Base-by-base conservation (phyloP, 30 jellyfish, hydroid and myxozoan genomes). In the Chrysaora quinquecirrha region DNA sequence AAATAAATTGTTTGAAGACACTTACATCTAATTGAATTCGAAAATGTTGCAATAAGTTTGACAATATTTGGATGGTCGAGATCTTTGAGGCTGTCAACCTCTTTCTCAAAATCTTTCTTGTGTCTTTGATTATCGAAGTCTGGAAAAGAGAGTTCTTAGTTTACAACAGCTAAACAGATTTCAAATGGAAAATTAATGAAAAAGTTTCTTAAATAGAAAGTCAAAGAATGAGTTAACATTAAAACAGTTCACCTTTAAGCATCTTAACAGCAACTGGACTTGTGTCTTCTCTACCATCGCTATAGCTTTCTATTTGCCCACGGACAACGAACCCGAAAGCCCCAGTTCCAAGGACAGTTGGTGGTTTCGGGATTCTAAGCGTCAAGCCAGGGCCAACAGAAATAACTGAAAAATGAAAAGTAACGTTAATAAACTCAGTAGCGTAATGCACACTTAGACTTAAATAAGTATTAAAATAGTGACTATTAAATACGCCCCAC, bases 1-100 rank as follows among this genome's bases (percentile, higher is more conserved):
- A n/a, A n/a, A n/a, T n/a, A n/a, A n/a, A n/a, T n/a, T n/a, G n/a
- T n/a, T n/a, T n/a, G n/a, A n/a, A n/a, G n/a, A n/a, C n/a, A 66
- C 78, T 66, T 66, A 66, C 78, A 27, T 66, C 31, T 66, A 14
- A 19, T 22, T 24, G 61, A 32, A 58, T 30, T 29, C 18, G 54
- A 12, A 27, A 16, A 22, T 24, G 78, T 66, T 19, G 78, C 49
- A 29, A 66, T 29, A 18, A 66, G 23, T 27, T 30, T 66, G 35
- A 66, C 78, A 30, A 66, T 18, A 30, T 66, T 66, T 32, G 78
- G 78, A 30, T 66, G 78, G 24, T 66, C 78, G 11, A 66, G 78
- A 29, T 19, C 58, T 29, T 34, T 43, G 18, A 66, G 30, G 63
- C 78, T 66, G 29, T 66, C 54, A 21, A 66, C 30, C 30, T 66